phyloP scores from a whole-genome alignment of 1,140 invertebrate genomes.

The Mercenaria mercenaria region DNA sequence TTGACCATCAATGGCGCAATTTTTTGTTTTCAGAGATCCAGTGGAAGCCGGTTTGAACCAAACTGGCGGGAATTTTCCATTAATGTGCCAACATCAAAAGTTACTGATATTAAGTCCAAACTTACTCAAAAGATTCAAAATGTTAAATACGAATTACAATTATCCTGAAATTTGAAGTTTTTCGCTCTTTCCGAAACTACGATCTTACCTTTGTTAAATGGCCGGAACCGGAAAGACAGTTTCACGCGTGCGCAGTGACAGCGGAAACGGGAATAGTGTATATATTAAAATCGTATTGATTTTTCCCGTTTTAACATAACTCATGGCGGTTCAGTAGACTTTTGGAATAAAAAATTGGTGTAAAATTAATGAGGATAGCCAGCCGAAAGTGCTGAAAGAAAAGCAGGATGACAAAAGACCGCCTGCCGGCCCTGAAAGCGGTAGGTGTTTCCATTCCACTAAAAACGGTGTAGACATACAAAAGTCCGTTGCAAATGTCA shows the following conservation, averaged over 20 bases:
- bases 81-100: background rate
- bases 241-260: slow-evolving; percentile 76
- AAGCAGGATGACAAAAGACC: slow-evolving; percentile 96
- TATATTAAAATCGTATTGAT: slow-evolving; percentile 86
- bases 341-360: slow-evolving; percentile 64
- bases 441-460: slow-evolving; percentile 88
- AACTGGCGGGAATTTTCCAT: slow-evolving; percentile 37
- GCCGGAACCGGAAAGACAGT: slow-evolving; percentile 80
- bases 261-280: slow-evolving; percentile 76
- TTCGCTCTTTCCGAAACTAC: slow-evolving; percentile 8
- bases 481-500: background rate
- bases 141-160: no score
- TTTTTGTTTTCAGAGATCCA: background rate
- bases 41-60: slow-evolving; percentile 48
- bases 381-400: slow-evolving; percentile 55
- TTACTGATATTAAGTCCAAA: background rate
- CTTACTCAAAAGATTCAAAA: background rate
- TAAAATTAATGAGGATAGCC: slow-evolving; percentile 64
- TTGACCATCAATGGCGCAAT: slow-evolving; percentile 43
- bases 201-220: background rate
- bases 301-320: slow-evolving; percentile 79
- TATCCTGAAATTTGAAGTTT: background rate
- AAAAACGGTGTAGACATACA: slow-evolving; percentile 54
- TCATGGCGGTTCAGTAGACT: slow-evolving; percentile 73
- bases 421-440: slow-evolving; percentile 98